A percentile compares a stretch with the other conserved stretches of the same genome.
Evolutionary conservation across 2,113 vertebrate genomes (phyloP).

Genomic region (Malurus melanocephalus): DNA sequence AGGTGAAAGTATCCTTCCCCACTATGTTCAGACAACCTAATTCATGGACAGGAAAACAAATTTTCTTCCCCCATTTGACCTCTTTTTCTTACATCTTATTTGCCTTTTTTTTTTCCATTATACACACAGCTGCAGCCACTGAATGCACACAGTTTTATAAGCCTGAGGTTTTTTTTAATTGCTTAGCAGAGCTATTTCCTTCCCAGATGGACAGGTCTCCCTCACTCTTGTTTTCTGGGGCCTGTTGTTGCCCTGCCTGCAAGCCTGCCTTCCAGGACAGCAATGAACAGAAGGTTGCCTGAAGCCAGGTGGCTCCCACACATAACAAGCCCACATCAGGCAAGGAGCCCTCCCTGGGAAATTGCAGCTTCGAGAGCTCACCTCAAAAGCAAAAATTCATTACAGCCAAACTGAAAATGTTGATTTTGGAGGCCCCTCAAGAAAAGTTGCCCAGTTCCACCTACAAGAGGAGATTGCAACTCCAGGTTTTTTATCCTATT

Average conservation of each 20-base stretch:
- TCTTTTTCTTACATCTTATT: not conserved
- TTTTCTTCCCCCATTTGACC: not conserved
- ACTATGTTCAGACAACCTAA: not conserved
- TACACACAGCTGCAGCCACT: not conserved
- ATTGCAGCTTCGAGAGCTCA: not conserved
- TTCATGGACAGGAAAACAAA: not conserved
- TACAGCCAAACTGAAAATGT: not conserved
- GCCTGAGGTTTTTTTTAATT: not conserved
- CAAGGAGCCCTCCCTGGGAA: not conserved
- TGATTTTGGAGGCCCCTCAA: not conserved
- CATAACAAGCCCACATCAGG: accelerated
- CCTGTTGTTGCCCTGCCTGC: not conserved
- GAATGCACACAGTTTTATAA: not conserved
- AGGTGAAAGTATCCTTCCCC: not conserved
- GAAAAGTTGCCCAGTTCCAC: not conserved
- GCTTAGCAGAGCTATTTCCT: not conserved
- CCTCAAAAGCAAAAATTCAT: not conserved
- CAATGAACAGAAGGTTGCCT: accelerated
- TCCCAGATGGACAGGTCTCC: not conserved
- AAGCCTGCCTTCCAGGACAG: not conserved
- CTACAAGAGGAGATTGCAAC: not conserved
- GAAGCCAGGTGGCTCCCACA: not conserved
- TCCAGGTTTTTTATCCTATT: not conserved
- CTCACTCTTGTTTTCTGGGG: not conserved
- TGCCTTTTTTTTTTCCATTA: not conserved